Base-by-base conservation (phyloP, 2,797 vertebrate species). In the Rousettus madagascariensis region DNA sequence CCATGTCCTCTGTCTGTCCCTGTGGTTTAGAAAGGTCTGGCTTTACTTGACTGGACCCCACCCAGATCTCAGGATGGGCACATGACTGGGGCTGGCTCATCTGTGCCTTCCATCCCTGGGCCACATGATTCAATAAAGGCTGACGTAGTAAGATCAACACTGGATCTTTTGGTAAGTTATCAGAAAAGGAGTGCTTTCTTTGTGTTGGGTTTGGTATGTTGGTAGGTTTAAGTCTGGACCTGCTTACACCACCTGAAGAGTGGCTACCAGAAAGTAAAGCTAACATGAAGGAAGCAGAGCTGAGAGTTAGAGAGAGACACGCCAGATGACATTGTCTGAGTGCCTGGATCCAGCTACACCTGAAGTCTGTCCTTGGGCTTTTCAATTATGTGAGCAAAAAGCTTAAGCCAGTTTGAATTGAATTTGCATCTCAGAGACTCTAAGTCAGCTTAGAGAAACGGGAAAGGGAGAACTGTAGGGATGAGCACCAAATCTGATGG, bases 401-500 rank as follows among this genome's bases (percentile, higher is more conserved):
- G 3, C 74, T 66, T 74, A 91, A 66, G 61, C 65, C 75, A 43
- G 19, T 95, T 72, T 90, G 30, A 78, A 15, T 46, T 53, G 69
- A 49, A 88, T 92, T 93, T 91, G n/a, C 33, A 61, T 72, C 53
- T 49, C 80, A 61, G 71, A 96, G 78, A 85, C 38, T 86, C 43
- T 41, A 79, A 53, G 28, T 85, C 78, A 86, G 36, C 38, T 74
- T 75, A 89, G 78, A 96, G 83, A 94, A 72, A 77, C 20, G 65
- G 66, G 41, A 51, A 61, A 78, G 15, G 69, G 57, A 80, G 16
- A 78, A 22, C 1, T 16, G 8, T 7, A 72, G 38, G 24, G 41
- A n/a, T 43, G 15, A 94, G 33, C 36, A 43, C 4, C 22, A 11
- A 49, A 38, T 91, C 51, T 30, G 36, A 75, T 26, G 61, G 13